Percentiles rank a stretch among this genome's conserved stretches.
Evolutionary conservation across 2,113 vertebrate species (phyloP).

Genomic region (Antechinus stuartii): DNA sequence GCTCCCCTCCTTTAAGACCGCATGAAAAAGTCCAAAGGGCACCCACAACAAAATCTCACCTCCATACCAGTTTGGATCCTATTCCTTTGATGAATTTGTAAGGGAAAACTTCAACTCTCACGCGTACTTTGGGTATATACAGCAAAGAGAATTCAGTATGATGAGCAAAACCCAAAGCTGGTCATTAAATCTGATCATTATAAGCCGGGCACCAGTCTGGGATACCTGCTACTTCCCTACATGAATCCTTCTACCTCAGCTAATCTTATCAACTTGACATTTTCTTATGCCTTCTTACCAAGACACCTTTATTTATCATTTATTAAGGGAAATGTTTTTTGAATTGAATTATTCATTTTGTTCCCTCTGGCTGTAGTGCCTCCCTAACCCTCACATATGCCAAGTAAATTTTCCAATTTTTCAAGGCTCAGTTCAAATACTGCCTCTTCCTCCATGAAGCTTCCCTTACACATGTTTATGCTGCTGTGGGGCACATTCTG

Average conservation of each 20-base stretch:
- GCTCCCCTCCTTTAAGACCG: not conserved
- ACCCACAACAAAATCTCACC: not conserved
- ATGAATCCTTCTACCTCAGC: not conserved
- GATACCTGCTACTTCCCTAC: not conserved
- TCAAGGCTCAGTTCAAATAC: not conserved
- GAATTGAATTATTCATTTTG: not conserved
- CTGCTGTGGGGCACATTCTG: not conserved
- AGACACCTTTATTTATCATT: not conserved
- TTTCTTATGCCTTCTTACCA: not conserved
- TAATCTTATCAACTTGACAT: not conserved
- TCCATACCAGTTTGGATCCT: not conserved
- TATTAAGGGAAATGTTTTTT: not conserved
- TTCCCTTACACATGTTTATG: not conserved
- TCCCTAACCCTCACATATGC: not conserved
- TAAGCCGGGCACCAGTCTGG: not conserved
- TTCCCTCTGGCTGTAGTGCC: not conserved
- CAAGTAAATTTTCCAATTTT: not conserved
- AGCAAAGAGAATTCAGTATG: not conserved
- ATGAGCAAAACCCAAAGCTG: not conserved
- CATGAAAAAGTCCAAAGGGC: not conserved
- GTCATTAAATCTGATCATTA: not conserved
- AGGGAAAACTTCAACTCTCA: not conserved
- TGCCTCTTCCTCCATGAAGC: not conserved
- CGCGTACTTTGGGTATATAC: too few species aligned
- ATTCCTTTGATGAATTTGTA: not conserved